Base-by-base conservation (phyloP, 2,888 invertebrate species). In the Scaptomyza parva region DNA sequence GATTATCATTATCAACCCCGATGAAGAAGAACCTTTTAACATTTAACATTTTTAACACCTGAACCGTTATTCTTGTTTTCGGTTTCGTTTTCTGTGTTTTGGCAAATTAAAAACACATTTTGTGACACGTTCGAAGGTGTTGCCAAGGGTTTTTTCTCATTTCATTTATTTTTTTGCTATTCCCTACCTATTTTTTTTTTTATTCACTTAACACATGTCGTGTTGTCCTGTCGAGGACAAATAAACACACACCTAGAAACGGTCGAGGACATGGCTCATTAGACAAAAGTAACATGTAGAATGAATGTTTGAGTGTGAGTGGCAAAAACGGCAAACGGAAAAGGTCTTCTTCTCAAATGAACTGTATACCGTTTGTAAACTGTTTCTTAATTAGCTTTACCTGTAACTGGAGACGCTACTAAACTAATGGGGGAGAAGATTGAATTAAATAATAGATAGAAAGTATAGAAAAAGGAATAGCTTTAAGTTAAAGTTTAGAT, bases 61-160 rank as follows among this genome's bases (percentile, higher is more conserved):
- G 86, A 81, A 53, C 55, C 40, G 24, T 26, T 40, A 7, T 17
- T 37, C 17, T 26, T 28, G n/a, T 26, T 6, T 8, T 51, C n/a
- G n/a, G n/a, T n/a, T n/a, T 20, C 12, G 17, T 28, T 30, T 24
- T n/a, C 12, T 51, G 11, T 47, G 39, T 51, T 53, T 44, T 62
- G 52, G 51, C 81, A 78, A 84, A 86, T 82, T 82, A 86, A 82
- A 82, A 86, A 84, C 85, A 60, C 81, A 82, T 81, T 86, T 82
- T 65, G 65, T 69, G 65, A 83, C 74, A 86, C 69, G 66, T 41
- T 14, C 14, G 35, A 59, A 54, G 72, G 62, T 64, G 74, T 67
- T 51, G 58, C 41, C 53, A 28, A 24, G 39, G 39, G 35, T 51
- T 70, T 51, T 51, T 52, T n/a, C n/a, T n/a, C n/a, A n/a, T n/a